Evolutionary conservation across 2,888 invertebrate species (phyloP), one percentile per base, ranked within the genome.

Genomic region (Melieria omissa): DNA sequence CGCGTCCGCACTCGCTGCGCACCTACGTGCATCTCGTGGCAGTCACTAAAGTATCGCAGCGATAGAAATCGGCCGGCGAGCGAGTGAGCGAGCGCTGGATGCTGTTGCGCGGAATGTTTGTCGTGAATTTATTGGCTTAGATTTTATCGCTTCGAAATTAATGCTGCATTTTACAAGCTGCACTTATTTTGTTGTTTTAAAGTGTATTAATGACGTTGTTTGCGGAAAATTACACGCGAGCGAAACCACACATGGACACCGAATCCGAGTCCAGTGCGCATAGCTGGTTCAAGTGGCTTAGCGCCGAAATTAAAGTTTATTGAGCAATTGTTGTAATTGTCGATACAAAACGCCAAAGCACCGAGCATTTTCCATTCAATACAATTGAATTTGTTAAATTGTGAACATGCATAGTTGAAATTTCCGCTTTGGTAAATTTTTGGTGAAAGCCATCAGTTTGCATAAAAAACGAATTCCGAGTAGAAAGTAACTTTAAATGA

Each of bases 51-150:
- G 60, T 58, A 52, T 52, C 61, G 67, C 10, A 9, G 9, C 10
- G 49, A 9, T 49, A 49, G 9, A 9, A 9, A 49, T 49, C 10
- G 10, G 12, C 2, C 12, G 49, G 9, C 9, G 9, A 10, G 49
- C 12, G 10, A 9, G 49, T 49, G 49, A 7, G 10, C 10, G 12
- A 10, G 9, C 49, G 12, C 49, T 58, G 14, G 41, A 29, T 10
- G 10, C 16, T 58, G 10, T 29, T 10, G 10, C 0, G 58, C 16
- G 41, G 14, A 29, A 29, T 58, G 5, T 58, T 14, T 84, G 82
- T 81, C 83, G 84, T 83, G 82, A 84, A 84, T 84, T 84, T 84
- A 84, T 84, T 83, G 82, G 78, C 80, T 80, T 79, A 79, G 84
- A 84, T 84, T 83, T 84, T 84, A 82, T 83, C 84, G 83, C 81